Conservation (phyloP, 1,140 invertebrate genomes). For the Drosophila ambigua region DNA sequence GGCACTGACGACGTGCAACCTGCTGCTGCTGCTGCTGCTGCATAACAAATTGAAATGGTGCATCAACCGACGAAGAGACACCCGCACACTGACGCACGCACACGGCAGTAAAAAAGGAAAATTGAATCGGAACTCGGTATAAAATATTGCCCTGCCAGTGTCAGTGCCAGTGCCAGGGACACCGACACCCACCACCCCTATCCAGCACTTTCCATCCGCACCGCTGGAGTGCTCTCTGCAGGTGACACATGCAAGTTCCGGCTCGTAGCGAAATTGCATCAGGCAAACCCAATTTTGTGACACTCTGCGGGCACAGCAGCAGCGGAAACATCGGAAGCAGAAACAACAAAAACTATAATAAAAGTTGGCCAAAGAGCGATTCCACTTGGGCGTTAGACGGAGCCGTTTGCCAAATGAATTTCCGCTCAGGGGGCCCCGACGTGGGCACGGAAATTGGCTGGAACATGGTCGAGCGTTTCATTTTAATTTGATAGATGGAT, state of each 20-base stretch:
- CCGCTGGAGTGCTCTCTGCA: too few relatives aligned
- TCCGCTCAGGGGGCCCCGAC: conserved; percentile 53
- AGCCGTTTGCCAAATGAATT: conserved; percentile 79
- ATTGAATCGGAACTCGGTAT: conserved; percentile 52
- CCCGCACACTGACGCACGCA: not conserved
- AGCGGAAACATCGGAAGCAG: conserved; percentile 18
- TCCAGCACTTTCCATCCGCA: conserved; percentile 22
- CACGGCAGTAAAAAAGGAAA: conserved; percentile 42
- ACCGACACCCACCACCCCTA: too few relatives aligned
- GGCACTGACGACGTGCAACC: not conserved
- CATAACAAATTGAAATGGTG: conserved; percentile 64
- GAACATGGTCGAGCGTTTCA: conserved; percentile 62
- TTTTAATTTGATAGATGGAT: conserved; percentile 72
- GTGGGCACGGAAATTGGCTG: conserved; percentile 67
- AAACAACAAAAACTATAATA: conserved; percentile 26
- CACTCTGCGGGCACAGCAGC: conserved; percentile 52
- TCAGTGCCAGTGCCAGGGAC: not conserved
- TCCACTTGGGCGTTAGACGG: conserved; percentile 65
- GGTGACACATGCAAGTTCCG: conserved; percentile 76
- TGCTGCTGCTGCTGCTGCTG: conserved; percentile 10
- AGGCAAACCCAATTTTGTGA: conserved; percentile 56
- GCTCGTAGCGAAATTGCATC: conserved; percentile 75
- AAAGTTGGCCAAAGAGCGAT: conserved; percentile 24
- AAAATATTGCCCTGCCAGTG: conserved; percentile 39
- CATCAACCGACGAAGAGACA: conserved; percentile 31